Evolutionary conservation across 2,888 invertebrate genomes (phyloP), one percentile per base, ranked within the genome.

Genomic region (Acanthoscelides obtectus): DNA sequence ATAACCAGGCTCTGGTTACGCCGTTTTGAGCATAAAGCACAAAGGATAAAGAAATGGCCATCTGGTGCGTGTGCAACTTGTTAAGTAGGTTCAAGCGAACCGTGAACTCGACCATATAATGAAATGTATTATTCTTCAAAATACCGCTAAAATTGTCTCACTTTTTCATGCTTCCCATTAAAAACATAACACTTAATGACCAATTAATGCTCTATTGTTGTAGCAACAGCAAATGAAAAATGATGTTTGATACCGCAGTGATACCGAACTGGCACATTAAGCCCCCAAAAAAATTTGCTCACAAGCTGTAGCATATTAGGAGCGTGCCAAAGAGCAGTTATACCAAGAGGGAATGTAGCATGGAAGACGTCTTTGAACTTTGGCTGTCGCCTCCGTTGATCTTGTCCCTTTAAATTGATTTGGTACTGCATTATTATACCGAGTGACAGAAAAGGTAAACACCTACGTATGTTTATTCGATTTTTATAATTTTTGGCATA

Each of bases 131-230:
- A 81, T 81, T 80, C 80, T 80, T 79, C 76, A 79, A 79, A 81
- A 80, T 81, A 81, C 81, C 81, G 80, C 80, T 81, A 80, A 81
- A 81, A 80, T 79, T 78, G 81, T 81, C 80, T 81, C 79, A 79
- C 77, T 78, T 81, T 81, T 80, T 27, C 79, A 78, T 78, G 79
- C 78, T 77, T 77, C 76, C 79, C 79, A 80, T 80, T 80, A 80
- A 79, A 79, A 80, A 76, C 74, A 80, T 78, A 79, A 78, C 79
- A 77, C 78, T 77, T 80, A 80, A 81, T 80, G 78, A 80, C 77
- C 81, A 81, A 80, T 81, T 81, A 81, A 77, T 76, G 71, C 71
- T 73, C 72, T 70, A 71, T 70, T 73, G 64, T 74, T 45, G 45
- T 17, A 45, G 45, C 17, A 4, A 12, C 45, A 12, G 1, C 45